Conservation (phyloP, 37 sponge, comb jelly and placozoan species). For the Cladorhizidae sp. region DNA sequence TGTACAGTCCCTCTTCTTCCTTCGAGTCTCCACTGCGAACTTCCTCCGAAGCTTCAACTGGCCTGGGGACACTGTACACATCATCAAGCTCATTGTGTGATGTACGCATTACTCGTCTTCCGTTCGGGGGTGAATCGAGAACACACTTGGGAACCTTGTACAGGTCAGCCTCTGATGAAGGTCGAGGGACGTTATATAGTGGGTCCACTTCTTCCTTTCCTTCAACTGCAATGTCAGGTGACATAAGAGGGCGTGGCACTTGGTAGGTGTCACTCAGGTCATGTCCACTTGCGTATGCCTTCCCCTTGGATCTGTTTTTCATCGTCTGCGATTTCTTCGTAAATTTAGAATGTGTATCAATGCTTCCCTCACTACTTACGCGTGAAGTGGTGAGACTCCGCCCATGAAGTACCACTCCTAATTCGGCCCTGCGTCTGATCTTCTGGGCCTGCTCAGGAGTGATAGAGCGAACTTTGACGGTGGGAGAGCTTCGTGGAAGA, state of each 20-base stretch:
- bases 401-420: not conserved
- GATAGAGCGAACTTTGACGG: not conserved
- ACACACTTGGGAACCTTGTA: conserved; percentile 25
- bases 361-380: not conserved
- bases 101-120: no score
- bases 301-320: no score
- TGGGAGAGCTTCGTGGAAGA: conserved; percentile 28
- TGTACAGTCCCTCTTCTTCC: not conserved
- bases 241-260: no score
- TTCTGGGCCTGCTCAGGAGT: conserved; percentile 13
- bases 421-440: not conserved
- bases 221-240: no score
- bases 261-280: not conserved
- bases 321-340: not conserved
- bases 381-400: not conserved
- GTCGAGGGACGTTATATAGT: not conserved
- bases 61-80: conserved; percentile 11
- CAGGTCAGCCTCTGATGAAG: not conserved
- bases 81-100: no score
- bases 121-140: not conserved
- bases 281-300: not conserved
- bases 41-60: no score
- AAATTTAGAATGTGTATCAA: not conserved
- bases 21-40: no score
- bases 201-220: not conserved